phyloP scores from a whole-genome alignment of 2,113 vertebrate genomes.

The Ptyas mucosa region DNA sequence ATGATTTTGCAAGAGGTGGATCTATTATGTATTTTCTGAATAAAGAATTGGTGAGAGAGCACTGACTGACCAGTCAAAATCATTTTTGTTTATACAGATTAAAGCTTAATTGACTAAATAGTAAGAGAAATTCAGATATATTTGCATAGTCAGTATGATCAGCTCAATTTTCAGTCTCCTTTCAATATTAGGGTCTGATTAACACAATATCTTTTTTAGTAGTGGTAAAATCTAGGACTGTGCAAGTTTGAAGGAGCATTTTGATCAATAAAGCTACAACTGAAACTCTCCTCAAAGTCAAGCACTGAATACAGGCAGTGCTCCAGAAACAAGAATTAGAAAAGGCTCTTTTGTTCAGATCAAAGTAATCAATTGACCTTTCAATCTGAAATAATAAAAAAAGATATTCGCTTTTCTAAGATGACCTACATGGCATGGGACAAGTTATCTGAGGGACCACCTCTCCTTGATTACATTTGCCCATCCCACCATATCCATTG shows the following conservation, averaged over 20 bases:
- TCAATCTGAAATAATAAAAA: not conserved
- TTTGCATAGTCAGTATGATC: not conserved
- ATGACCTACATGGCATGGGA: not conserved
- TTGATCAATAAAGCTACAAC: not conserved
- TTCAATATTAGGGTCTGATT: accelerated
- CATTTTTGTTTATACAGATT: not conserved
- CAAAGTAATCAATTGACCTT: not conserved
- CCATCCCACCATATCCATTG: not conserved
- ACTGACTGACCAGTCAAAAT: not conserved
- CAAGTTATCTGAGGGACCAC: not conserved
- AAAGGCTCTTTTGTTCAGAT: not conserved
- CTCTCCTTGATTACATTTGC: not conserved
- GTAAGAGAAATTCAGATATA: not conserved
- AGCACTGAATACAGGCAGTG: not conserved
- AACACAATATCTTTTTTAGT: not conserved
- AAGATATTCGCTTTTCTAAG: not conserved
- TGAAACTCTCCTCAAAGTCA: not conserved
- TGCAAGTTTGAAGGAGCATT: not conserved
- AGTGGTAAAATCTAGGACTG: not conserved
- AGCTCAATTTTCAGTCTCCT: not conserved
- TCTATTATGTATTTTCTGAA: not conserved
- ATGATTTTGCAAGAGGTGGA: not conserved
- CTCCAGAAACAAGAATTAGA: not conserved
- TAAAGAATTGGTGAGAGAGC: not conserved
- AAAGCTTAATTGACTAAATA: not conserved